Evolutionary conservation across 2,797 vertebrate species (phyloP), one percentile per base, ranked within the genome.

Genomic region (Xiphorhynchus erythropygius): DNA sequence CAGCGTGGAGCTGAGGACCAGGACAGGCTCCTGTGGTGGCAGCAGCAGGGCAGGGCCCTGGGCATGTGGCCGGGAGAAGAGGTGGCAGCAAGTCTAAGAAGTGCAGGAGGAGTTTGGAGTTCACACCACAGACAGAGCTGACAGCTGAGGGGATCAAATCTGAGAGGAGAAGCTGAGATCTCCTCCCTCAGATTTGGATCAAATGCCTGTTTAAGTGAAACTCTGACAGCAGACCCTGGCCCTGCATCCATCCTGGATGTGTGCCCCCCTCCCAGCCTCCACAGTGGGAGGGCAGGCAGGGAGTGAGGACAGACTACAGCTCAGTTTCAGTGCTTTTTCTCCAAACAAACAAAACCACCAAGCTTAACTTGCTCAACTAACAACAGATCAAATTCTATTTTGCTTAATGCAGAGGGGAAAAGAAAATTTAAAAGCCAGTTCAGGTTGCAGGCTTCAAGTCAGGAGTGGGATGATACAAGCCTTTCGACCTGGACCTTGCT

Each of bases 321-420:
- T 39, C 5, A 1, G 15, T 57, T 94, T 84, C 80, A 91, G 13
- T 74, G 87, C 41, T 92, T 96, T 88, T 74, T 89, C 84, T 96
- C 62, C 82, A 95, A 94, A 92, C 63, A 94, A 91, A 91, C 83
- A 81, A 86, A 93, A 11, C 42, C 73, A 84, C 52, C 65, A 41
- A 85, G 70, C 49, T 92, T 88, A 86, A 84, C 41, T 93, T 88
- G 52, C 62, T 93, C 30, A 91, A 89, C 68, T 27, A 93, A 88
- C 42, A 93, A 73, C 1, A 3, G 86, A 82, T 80, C 64, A 52
- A 84, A 79, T 93, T 94, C 77, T 92, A 30, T 79, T 95, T 93
- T 74, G 74, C 30, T 73, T 93, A 84, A 81, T 33, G 35, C 35
- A 82, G 37, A 69, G 10, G 27, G 23, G 22, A 15, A 42, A 83